These are phyloP conservation scores for Spondyliosoma cantharus DNA, from an alignment of 2,797 vertebrate genomes.

Conservation along the genomic window DNA sequence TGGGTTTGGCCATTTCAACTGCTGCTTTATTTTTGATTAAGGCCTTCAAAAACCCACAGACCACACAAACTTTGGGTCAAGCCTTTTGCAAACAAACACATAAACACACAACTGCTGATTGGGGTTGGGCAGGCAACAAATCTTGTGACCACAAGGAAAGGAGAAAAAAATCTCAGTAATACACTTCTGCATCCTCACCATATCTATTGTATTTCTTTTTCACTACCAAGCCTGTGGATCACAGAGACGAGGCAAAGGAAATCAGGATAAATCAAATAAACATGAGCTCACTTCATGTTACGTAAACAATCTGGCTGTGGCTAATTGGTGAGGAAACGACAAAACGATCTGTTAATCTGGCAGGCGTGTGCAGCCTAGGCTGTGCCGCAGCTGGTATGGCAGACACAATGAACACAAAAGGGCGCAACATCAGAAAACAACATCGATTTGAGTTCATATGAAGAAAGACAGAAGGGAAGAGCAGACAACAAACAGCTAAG, in stretches of 20 bases:
- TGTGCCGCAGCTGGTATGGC: conserved; percentile 63
- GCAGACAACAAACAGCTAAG: neutral
- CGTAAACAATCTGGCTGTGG: conserved; percentile 73
- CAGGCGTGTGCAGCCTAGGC: conserved; percentile 52
- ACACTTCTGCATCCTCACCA: conserved; percentile 11
- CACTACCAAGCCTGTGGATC: conserved; percentile 23
- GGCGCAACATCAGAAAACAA: conserved; percentile 35
- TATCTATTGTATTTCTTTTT: conserved; percentile 15
- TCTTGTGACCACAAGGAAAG: conserved; percentile 39
- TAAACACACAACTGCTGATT: conserved; percentile 60
- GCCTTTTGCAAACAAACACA: conserved; percentile 62
- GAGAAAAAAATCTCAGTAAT: conserved; percentile 26
- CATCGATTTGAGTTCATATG: conserved; percentile 5
- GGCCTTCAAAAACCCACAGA: conserved; percentile 57
- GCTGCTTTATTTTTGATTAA: conserved; percentile 43
- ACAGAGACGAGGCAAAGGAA: conserved; percentile 39
- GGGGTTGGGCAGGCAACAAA: conserved; percentile 56
- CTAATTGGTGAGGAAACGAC: conserved; percentile 74
- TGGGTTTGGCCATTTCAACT: conserved; percentile 2
- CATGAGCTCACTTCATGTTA: conserved; percentile 59
- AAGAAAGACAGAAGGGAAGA: neutral
- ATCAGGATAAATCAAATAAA: conserved; percentile 61
- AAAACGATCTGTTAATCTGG: conserved; percentile 72
- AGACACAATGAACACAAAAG: conserved; percentile 51
- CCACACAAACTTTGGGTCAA: conserved; percentile 52